These are phyloP conservation scores for Triplophysa dalaica DNA, from an alignment of 2,113 vertebrate genomes.

Conservation along the genomic window DNA sequence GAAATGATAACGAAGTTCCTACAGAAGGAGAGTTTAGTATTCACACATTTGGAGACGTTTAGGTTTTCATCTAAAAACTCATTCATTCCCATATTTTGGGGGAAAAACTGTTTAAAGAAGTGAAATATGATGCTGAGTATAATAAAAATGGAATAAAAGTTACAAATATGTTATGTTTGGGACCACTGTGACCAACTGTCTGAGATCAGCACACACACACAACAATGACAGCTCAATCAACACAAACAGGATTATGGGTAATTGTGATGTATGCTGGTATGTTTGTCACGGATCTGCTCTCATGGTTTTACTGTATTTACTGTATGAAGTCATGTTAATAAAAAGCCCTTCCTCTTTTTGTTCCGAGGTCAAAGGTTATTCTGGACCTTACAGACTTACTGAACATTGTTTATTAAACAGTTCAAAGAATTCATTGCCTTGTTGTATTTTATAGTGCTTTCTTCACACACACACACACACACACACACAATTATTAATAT, in stretches of 20 bases:
- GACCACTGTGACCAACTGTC: slow-evolving; percentile 26
- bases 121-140: slow-evolving; percentile 13
- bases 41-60: not conserved
- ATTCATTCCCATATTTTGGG: slow-evolving; percentile 23
- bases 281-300: slow-evolving; percentile 25
- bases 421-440: slow-evolving; percentile 28
- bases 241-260: slow-evolving; percentile 23
- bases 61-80: slow-evolving; percentile 34
- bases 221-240: not conserved
- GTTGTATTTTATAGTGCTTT: not conserved
- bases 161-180: not conserved
- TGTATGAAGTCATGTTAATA: slow-evolving; percentile 31
- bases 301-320: slow-evolving; percentile 38
- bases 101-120: not conserved
- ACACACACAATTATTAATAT: too few species aligned
- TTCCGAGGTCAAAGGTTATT: slow-evolving; percentile 49
- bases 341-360: slow-evolving; percentile 42
- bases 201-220: slow-evolving; percentile 21
- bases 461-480: too few species aligned
- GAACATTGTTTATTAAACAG: slow-evolving; percentile 54
- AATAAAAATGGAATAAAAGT: not conserved
- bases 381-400: slow-evolving; percentile 41
- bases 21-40: not conserved
- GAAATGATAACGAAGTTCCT: slow-evolving; percentile 21
- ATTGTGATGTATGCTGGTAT: slow-evolving; percentile 2